A percentile compares a stretch with the other conserved stretches of the same genome.
These are phyloP conservation scores for Coryphaenoides rupestris DNA, from an alignment of 2,113 vertebrate genomes.

Conservation along the genomic window DNA sequence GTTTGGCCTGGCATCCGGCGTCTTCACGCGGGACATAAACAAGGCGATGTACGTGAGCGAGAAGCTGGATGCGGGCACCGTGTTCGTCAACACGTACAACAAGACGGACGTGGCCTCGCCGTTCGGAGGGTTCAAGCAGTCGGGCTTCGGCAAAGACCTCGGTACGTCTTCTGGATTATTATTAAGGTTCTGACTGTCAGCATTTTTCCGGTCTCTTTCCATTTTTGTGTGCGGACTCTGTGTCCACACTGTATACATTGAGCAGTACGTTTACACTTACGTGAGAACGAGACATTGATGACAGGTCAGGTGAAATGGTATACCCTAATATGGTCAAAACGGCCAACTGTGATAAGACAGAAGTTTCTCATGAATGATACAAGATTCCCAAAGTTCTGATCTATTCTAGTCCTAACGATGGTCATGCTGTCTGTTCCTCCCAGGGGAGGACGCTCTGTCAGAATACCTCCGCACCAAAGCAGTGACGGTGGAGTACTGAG, in stretches of 20 bases:
- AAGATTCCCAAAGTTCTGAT: background rate
- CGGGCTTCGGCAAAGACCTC: conserved; percentile 96
- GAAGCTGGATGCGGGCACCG: conserved; percentile 89
- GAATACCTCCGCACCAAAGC: conserved; percentile 97
- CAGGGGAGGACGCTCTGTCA: conserved; percentile 91
- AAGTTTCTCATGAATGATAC: background rate
- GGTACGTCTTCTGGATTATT: conserved; percentile 72
- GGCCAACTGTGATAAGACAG: background rate
- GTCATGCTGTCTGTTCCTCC: background rate
- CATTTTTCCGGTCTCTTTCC: too few species aligned
- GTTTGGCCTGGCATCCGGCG: conserved; percentile 92
- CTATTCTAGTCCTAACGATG: background rate
- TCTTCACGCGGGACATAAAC: conserved; percentile 92
- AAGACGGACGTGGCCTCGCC: conserved; percentile 95
- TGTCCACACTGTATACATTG: too few species aligned
- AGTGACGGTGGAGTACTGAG: conserved; percentile 91
- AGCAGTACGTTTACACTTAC: too few species aligned
- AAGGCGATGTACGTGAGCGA: conserved; percentile 96
- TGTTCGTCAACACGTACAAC: conserved; percentile 97
- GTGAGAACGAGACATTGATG: too few species aligned
- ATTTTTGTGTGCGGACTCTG: too few species aligned
- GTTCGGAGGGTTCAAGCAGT: conserved; percentile 96
- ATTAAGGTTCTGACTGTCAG: too few species aligned
- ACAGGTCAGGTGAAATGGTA: too few species aligned
- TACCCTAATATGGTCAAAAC: too few species aligned